Conservation (phyloP, 2,113 vertebrate species). For the Eublepharis macularius region DNA sequence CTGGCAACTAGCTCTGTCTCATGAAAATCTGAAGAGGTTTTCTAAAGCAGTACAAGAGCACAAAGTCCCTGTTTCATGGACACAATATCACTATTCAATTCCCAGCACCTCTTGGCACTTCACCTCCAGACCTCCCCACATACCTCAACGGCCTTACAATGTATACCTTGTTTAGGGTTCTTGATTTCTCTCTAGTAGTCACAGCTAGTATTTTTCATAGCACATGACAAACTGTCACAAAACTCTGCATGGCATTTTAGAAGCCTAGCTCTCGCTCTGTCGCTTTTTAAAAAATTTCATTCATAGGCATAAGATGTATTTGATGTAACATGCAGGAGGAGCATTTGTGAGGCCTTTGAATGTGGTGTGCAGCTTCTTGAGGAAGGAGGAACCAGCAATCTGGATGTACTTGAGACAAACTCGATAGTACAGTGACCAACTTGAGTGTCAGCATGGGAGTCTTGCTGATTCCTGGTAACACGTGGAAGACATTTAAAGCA, state of each 20-base stretch:
- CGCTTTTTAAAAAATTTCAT: not conserved
- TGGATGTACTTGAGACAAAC: too few relatives aligned
- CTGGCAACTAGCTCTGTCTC: not conserved
- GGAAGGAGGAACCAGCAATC: not conserved
- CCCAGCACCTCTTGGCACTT: not conserved
- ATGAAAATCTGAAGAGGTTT: not conserved
- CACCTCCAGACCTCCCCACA: not conserved
- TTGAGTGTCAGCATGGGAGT: too few relatives aligned
- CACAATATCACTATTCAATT: not conserved
- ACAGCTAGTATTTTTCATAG: not conserved
- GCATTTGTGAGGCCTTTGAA: too few relatives aligned
- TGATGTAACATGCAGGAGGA: not conserved
- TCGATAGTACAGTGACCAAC: too few relatives aligned
- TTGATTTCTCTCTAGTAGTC: not conserved
- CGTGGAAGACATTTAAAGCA: too few relatives aligned
- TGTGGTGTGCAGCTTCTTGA: not conserved
- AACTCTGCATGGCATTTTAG: not conserved
- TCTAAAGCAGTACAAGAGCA: not conserved
- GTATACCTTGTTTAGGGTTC: not conserved
- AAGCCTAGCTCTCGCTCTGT: not conserved
- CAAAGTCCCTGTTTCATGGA: not conserved
- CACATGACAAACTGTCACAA: not conserved
- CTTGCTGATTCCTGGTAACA: too few relatives aligned
- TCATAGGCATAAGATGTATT: not conserved
- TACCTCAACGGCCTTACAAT: not conserved